Evolutionary conservation across 2,888 invertebrate species (phyloP).

Genomic region (Cataglyphis cursor): DNA sequence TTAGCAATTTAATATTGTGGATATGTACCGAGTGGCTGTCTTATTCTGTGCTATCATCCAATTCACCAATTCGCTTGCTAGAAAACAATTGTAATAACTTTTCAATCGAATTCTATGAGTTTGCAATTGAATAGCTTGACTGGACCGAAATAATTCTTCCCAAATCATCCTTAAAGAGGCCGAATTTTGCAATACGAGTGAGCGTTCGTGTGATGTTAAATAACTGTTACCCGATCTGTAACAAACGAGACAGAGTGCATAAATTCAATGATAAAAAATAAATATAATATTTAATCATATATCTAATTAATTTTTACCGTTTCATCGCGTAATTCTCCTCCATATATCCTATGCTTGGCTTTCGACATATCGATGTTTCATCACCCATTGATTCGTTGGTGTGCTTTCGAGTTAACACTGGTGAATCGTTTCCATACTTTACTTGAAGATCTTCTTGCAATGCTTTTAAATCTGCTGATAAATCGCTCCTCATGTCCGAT

Average conservation of each 20-base stretch:
- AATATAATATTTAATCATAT: neutral
- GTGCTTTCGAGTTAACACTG: constrained; percentile 76
- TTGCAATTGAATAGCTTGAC: constrained; percentile 88
- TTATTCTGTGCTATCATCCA: constrained; percentile 94
- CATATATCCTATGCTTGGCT: constrained; percentile 92
- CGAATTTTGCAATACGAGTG: constrained; percentile 88
- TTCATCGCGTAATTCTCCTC: constrained; percentile 91
- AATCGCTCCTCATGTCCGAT: constrained; percentile 92
- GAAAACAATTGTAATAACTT: constrained; percentile 92
- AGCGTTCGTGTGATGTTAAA: constrained; percentile 88
- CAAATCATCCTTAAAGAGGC: constrained; percentile 89
- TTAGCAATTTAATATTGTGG: neutral
- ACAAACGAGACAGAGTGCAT: constrained; percentile 27
- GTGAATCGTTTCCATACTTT: constrained; percentile 83
- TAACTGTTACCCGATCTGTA: constrained; percentile 85
- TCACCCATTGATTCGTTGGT: constrained; percentile 78
- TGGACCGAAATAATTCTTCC: constrained; percentile 89
- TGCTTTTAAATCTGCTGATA: constrained; percentile 92
- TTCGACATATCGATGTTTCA: constrained; percentile 87
- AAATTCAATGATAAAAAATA: neutral
- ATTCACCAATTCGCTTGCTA: constrained; percentile 93
- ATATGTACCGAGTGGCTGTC: constrained; percentile 90
- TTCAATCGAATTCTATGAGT: constrained; percentile 91
- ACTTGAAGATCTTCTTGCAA: constrained; percentile 93
- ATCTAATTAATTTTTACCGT: constrained; percentile 81